Base-by-base conservation (phyloP, 1,140 invertebrate species). In the Cotesia chilonis region DNA sequence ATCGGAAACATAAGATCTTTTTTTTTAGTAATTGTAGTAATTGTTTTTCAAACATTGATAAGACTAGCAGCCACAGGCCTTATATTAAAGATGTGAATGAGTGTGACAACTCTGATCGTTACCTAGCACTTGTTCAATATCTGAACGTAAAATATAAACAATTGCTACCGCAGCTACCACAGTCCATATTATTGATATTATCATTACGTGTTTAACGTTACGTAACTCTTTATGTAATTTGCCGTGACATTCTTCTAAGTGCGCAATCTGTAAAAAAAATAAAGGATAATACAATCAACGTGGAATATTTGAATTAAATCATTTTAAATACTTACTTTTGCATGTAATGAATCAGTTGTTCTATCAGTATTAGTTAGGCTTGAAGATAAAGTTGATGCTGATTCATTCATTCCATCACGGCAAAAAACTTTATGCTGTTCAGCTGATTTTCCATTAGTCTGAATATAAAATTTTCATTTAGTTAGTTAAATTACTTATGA, bases 361-460 rank as follows among this genome's bases (percentile, higher is more conserved):
- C 77, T 75, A 70, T 85, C 71, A 68, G 64, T 74, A 14, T 51
- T 47, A 38, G 38, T 12, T 57, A 65, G 51, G 17, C 20, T 17
- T 60, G 71, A 68, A 1, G 71, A 73, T 3, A 74, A 38, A 69
- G 72, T 61, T 3, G 75, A 74, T 4, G 71, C 52, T 7, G 71
- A 82, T 76, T 82, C 83, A 61, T 9, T 74, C 35, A 74, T 80
- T 35, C 79, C 83, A 66, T 83, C 81, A 1, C 84, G 77, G 76
- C 89, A 89, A 68, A 84, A 79, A 54, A 89, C 72, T 77, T 83
- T 83, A 57, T 89, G 87, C 69, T 89, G 83, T 47, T 88, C 84
- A 17, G 88, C 79, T 70, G 83, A 81, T 57, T 87, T 82, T 59
- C 68, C 76, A 67, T 77, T 79, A 65, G 76, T 77, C 84, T 85